Evolutionary conservation across 2,113 vertebrate genomes (phyloP), one percentile per base, ranked within the genome.

Genomic region (Garra rufa): DNA sequence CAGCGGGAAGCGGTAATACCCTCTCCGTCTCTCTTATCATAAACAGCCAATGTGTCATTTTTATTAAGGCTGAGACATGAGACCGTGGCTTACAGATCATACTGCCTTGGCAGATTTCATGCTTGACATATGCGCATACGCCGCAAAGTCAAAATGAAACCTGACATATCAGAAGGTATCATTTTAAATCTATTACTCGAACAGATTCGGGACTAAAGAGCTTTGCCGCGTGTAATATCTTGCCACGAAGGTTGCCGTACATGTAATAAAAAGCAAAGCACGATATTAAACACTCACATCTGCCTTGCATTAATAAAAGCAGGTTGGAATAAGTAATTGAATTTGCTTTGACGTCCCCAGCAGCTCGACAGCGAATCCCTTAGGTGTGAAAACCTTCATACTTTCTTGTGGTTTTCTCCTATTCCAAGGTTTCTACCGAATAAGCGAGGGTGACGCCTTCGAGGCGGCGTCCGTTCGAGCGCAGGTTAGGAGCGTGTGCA

Each of bases 251-350:
- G 34, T 61, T 46, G 74, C 69, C 11, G 81, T 67, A 65, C 76
- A 81, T 87, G 83, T 88, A 88, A 88, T 88, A 88, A 88, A 88
- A 83, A 71, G 74, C 67, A 76, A 80, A 71, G 81, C 73, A 14
- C 65, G 75, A 85, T 87, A 85, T 87, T 85, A 76, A 82, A 76
- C 26, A 43, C 21, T 55, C 71, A 26, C 28, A 21, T 76, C 85
- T 76, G 83, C 55, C 71, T 84, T 80, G 76, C 50, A 81, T 87
- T 88, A 88, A 88, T 88, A 87, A 88, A 87, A 87, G 83, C 44
- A 38, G 85, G 80, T 81, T 83, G 78, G 61, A 83, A 85, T 85
- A 81, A 81, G 80, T 82, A 74, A 69, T 82, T 83, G 83, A 84
- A 80, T 82, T 83, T 77, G 61, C 28, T 74, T 70, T 44, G 67